These are phyloP conservation scores for Clinocottus analis DNA, from an alignment of 2,113 vertebrate species.

Conservation along the genomic window DNA sequence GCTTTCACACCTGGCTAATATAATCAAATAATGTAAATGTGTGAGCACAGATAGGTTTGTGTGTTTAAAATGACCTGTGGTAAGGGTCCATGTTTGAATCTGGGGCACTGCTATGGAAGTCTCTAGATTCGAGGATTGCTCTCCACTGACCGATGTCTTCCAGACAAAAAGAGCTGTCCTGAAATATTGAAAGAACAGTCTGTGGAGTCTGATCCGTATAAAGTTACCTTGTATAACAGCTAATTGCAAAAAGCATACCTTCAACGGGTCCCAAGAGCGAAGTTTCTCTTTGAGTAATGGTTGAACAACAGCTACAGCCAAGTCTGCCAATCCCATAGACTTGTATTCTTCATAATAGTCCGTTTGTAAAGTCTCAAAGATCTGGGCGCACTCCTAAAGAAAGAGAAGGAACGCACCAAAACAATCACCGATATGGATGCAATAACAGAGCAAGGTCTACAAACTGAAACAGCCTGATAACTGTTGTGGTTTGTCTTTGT, in stretches of 20 bases:
- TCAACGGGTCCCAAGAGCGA: constrained; percentile 93
- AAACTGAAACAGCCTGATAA: not conserved
- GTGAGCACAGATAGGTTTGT: not conserved
- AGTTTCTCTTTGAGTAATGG: constrained; percentile 94
- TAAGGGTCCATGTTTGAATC: constrained; percentile 93
- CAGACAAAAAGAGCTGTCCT: constrained; percentile 91
- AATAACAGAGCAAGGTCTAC: not conserved
- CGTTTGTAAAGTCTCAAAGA: constrained; percentile 93
- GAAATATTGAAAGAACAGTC: constrained; percentile 22
- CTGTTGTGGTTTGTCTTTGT: not conserved
- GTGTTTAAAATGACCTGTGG: constrained; percentile 85
- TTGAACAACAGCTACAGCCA: constrained; percentile 93
- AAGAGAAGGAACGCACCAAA: constrained; percentile 9
- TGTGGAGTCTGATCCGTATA: not conserved
- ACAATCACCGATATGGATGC: not conserved
- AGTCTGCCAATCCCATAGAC: constrained; percentile 89
- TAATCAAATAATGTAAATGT: not conserved
- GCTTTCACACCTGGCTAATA: not conserved
- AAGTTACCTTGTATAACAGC: not conserved
- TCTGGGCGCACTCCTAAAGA: constrained; percentile 86
- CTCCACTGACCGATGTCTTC: constrained; percentile 95
- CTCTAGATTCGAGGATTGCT: constrained; percentile 90
- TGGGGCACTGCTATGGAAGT: constrained; percentile 87
- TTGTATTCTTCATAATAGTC: constrained; percentile 96
- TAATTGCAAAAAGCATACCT: constrained; percentile 75